Percentiles rank a stretch among this genome's conserved stretches.
Conservation (phyloP, 2,797 vertebrate genomes). For the Arctocebus calabarensis region DNA sequence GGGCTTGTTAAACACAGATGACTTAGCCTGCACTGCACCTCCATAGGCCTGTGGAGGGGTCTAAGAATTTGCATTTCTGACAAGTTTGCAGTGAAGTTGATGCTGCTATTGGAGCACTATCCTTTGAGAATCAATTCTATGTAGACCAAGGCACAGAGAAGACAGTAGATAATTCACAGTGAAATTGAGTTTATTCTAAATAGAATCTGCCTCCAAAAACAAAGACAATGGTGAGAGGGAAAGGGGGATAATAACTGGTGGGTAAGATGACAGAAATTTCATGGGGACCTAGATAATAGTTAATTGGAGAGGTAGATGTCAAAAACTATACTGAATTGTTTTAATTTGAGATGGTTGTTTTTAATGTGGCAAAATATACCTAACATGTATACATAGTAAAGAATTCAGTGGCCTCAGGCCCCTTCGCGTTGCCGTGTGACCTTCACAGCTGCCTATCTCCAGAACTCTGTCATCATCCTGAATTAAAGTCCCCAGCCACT, state of each 20-base stretch:
- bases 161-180: conserved; percentile 62
- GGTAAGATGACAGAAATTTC: conserved; percentile 1
- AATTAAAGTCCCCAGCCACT: background rate
- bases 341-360: background rate
- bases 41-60: background rate
- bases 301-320: background rate
- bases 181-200: conserved; percentile 66
- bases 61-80: conserved; percentile 46
- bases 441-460: background rate
- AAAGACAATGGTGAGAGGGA: conserved; percentile 36
- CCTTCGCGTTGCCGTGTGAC: background rate
- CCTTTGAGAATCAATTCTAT: background rate
- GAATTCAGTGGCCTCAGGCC: background rate
- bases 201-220: conserved; percentile 44
- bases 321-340: conserved; percentile 53
- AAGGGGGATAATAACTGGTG: background rate
- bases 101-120: background rate
- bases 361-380: background rate
- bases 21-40: background rate
- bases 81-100: conserved; percentile 16
- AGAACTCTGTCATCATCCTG: background rate
- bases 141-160: conserved; percentile 58
- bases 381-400: background rate
- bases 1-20: conserved; percentile 8
- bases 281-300: background rate